Percentiles rank a stretch among this genome's conserved stretches.
phyloP scores from a whole-genome alignment of 2,113 vertebrate species.

The Sitta europaea region DNA sequence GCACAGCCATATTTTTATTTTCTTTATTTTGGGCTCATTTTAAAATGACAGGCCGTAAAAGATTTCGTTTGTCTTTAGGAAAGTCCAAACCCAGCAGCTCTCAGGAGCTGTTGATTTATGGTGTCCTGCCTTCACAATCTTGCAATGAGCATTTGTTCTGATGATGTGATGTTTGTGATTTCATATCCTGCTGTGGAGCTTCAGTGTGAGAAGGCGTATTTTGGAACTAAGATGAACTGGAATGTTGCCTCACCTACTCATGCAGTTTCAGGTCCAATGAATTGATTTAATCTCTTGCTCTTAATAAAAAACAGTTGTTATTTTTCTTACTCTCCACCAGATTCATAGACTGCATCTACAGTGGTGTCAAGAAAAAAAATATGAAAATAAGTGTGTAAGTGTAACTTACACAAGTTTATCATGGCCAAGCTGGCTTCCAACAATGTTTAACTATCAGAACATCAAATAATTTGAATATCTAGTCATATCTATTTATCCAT shows the following conservation, averaged over 20 bases:
- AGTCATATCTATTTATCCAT: background rate
- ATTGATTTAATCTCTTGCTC: slow-evolving; percentile 58
- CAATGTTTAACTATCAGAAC: background rate
- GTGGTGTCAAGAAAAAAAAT: slow-evolving; percentile 8
- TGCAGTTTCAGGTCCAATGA: slow-evolving; percentile 62
- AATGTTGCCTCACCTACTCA: slow-evolving; percentile 65
- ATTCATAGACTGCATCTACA: slow-evolving; percentile 22
- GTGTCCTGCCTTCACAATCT: slow-evolving; percentile 35
- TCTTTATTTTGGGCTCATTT: slow-evolving; percentile 30
- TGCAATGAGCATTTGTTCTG: slow-evolving; percentile 57
- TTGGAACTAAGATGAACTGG: slow-evolving; percentile 58
- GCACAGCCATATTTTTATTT: background rate
- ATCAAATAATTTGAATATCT: background rate
- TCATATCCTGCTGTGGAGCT: slow-evolving; percentile 63
- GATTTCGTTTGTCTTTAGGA: background rate
- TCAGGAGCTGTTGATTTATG: slow-evolving; percentile 33
- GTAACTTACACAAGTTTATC: background rate
- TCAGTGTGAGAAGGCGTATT: slow-evolving; percentile 57
- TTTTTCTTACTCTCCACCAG: slow-evolving; percentile 46
- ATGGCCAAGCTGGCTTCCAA: background rate
- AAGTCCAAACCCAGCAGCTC: slow-evolving; percentile 39
- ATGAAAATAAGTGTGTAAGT: background rate
- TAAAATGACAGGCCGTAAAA: slow-evolving; percentile 1
- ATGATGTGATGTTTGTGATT: slow-evolving; percentile 69
- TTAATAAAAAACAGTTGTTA: slow-evolving; percentile 65